Evolutionary conservation across 2,797 vertebrate genomes (phyloP).

Genomic region (Allobates femoralis): DNA sequence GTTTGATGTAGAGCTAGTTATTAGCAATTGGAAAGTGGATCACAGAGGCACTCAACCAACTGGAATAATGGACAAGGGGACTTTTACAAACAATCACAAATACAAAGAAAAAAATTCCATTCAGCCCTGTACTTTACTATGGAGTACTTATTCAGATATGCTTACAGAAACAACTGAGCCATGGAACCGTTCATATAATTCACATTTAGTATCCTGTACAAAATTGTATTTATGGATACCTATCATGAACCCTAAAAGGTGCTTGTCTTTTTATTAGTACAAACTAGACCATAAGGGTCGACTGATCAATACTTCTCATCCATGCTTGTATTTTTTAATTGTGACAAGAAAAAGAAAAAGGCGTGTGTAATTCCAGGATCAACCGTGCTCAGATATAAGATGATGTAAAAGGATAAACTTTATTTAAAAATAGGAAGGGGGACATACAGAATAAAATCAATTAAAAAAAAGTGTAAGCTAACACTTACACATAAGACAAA

Average conservation of each 20-base stretch:
- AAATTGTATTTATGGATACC: background rate
- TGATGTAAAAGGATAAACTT: no score
- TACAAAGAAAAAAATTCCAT: conserved; percentile 9
- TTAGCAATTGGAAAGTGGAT: conserved; percentile 39
- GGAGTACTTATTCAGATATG: background rate
- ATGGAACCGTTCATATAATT: background rate
- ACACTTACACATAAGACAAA: no score
- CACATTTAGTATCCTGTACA: background rate
- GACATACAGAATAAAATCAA: no score
- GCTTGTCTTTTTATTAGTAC: background rate
- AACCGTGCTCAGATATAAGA: no score
- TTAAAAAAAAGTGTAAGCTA: no score
- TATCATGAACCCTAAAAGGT: background rate
- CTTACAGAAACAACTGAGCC: background rate
- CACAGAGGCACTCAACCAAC: conserved; percentile 17
- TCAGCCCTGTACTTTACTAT: background rate
- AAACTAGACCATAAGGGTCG: background rate
- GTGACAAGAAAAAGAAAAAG: background rate
- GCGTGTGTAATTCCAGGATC: no score
- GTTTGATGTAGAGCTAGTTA: conserved; percentile 34
- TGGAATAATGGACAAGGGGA: conserved; percentile 3
- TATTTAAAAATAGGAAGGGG: no score
- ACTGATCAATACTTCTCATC: background rate
- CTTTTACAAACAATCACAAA: conserved; percentile 1
- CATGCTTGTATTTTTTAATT: no score